Conservation (phyloP, 2,888 invertebrate species). For the Dascillus cervinus region DNA sequence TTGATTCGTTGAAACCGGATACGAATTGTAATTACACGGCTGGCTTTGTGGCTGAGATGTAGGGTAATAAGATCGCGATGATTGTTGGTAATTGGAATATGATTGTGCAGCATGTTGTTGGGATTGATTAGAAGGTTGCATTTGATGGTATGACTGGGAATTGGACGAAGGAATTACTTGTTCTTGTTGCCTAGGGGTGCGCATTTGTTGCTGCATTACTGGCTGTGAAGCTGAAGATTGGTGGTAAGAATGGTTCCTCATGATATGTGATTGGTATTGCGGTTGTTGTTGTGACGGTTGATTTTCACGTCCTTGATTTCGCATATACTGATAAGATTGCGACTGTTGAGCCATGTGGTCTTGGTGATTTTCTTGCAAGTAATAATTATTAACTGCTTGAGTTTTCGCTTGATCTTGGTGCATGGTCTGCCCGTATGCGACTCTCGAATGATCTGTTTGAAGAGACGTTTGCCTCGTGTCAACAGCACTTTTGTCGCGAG, state of each 20-base stretch:
- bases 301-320: conserved; percentile 36
- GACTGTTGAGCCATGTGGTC: conserved; percentile 16
- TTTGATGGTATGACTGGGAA: conserved; percentile 29
- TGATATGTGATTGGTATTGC: conserved; percentile 21
- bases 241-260: conserved; percentile 21
- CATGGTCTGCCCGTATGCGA: conserved; percentile 12
- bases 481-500: conserved; percentile 9
- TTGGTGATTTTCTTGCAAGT: conserved; percentile 11
- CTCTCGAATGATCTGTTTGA: conserved; percentile 15
- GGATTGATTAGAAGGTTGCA: conserved; percentile 13
- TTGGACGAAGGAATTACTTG: conserved; percentile 21
- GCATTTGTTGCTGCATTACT: conserved; percentile 12
- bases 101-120: conserved; percentile 12
- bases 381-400: conserved; percentile 13
- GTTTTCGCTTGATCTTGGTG: conserved; percentile 13
- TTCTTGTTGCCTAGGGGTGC: conserved; percentile 13
- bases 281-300: conserved; percentile 15
- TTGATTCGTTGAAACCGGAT: conserved; percentile 14
- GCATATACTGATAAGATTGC: conserved; percentile 43
- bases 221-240: conserved; percentile 20
- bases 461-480: conserved; percentile 11
- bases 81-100: conserved; percentile 20
- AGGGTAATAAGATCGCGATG: conserved; percentile 25
- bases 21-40: conserved; percentile 14
- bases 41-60: conserved; percentile 6